Percentiles rank a stretch among this genome's conserved stretches.
Evolutionary conservation across 2,888 invertebrate species (phyloP).

Genomic region (Drosophila quasianomalipes): DNA sequence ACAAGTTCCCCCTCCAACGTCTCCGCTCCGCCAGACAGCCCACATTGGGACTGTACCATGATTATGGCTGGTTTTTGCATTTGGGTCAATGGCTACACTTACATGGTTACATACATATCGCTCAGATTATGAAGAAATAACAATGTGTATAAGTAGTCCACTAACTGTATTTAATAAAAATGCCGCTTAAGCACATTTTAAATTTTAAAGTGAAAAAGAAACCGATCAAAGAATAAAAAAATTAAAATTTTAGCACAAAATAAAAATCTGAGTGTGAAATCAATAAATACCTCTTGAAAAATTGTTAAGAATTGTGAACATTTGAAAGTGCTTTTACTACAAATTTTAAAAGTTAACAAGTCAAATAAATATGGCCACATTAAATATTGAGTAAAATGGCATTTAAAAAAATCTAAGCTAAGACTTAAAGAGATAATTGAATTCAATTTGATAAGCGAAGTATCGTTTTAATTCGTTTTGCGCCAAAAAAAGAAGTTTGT

Average conservation of each 20-base stretch:
- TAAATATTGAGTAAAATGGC: background rate
- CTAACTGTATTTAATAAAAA: background rate
- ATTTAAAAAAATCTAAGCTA: background rate
- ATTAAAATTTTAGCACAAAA: background rate
- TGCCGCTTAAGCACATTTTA: background rate
- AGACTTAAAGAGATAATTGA: background rate
- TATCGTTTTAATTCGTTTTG: constrained; percentile 20
- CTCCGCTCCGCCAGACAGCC: constrained; percentile 4
- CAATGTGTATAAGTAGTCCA: background rate
- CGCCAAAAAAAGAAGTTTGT: background rate
- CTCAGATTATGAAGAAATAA: constrained; percentile 4
- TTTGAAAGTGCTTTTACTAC: background rate
- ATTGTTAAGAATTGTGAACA: background rate
- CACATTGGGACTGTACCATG: constrained; percentile 11
- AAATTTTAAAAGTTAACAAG: background rate
- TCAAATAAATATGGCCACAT: background rate
- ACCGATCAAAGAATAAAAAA: no score
- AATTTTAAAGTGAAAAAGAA: background rate
- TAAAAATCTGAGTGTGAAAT: background rate
- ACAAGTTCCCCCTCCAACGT: background rate
- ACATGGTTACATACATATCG: background rate
- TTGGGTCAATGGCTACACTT: constrained; percentile 45
- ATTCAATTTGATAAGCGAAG: constrained; percentile 10
- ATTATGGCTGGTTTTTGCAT: constrained; percentile 39
- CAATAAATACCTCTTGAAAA: background rate